phyloP scores from a whole-genome alignment of 2,888 invertebrate species.

The Rhamnusium bicolor region DNA sequence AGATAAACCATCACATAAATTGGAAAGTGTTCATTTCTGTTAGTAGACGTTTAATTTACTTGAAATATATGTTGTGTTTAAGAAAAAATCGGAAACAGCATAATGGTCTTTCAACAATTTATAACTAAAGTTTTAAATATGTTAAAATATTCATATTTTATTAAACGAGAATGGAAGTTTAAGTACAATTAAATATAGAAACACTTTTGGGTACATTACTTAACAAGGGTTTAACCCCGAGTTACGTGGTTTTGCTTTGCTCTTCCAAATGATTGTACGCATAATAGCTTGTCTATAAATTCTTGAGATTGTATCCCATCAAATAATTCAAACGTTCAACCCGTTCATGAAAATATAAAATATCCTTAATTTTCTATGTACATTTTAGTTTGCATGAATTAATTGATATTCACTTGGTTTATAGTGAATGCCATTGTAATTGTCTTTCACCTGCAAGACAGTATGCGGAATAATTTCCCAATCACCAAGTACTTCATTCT shows the following conservation, averaged over 20 bases:
- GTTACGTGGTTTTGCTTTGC: neutral
- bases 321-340: neutral
- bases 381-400: too few relatives aligned
- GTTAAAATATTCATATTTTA: neutral
- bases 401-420: too few relatives aligned
- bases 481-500: too few relatives aligned
- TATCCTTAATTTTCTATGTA: too few relatives aligned
- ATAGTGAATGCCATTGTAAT: too few relatives aligned
- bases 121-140: neutral
- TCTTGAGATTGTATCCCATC: neutral
- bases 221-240: neutral
- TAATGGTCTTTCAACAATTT: neutral
- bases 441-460: too few relatives aligned
- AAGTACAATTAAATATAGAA: neutral
- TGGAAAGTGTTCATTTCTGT: conserved; percentile 11
- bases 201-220: neutral
- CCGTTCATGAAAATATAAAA: too few relatives aligned
- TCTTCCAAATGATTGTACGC: neutral
- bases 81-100: neutral
- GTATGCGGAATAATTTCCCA: too few relatives aligned
- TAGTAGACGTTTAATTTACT: conserved; percentile 7
- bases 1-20: conserved; percentile 19
- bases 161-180: neutral
- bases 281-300: neutral
- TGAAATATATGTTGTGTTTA: neutral